Evolutionary conservation across 1,140 invertebrate species (phyloP).

Genomic region (Contarinia nasturtii): DNA sequence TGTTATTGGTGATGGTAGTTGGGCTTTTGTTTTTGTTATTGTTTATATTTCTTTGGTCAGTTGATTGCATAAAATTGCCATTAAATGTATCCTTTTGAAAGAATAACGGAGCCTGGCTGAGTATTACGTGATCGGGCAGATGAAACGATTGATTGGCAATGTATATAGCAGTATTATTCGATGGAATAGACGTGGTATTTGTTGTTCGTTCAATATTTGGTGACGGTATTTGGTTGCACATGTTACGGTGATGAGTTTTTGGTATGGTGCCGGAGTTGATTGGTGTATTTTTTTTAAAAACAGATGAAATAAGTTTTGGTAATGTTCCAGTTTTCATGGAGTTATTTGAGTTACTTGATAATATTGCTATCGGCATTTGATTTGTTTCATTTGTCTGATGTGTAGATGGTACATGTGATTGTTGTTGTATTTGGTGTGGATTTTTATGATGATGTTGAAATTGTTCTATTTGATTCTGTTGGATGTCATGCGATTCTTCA

Average conservation of each 20-base stretch:
- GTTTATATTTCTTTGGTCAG: constrained; percentile 1
- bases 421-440: neutral
- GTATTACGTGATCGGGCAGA: neutral
- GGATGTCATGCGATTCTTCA: neutral
- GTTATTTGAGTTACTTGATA: too few relatives aligned
- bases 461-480: neutral
- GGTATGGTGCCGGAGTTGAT: neutral
- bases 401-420: neutral
- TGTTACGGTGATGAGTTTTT: neutral
- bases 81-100: neutral
- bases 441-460: too few relatives aligned
- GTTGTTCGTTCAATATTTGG: neutral
- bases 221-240: neutral
- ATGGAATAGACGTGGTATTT: neutral
- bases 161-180: neutral
- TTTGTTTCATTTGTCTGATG: too few relatives aligned
- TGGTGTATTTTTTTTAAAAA: neutral
- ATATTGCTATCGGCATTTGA: too few relatives aligned
- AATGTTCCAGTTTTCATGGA: neutral
- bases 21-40: neutral
- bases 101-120: neutral
- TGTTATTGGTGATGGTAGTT: neutral
- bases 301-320: neutral
- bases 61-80: neutral
- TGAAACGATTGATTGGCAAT: neutral